Evolutionary conservation across 2,888 invertebrate genomes (phyloP).

Genomic region (Drosophila cracens): DNA sequence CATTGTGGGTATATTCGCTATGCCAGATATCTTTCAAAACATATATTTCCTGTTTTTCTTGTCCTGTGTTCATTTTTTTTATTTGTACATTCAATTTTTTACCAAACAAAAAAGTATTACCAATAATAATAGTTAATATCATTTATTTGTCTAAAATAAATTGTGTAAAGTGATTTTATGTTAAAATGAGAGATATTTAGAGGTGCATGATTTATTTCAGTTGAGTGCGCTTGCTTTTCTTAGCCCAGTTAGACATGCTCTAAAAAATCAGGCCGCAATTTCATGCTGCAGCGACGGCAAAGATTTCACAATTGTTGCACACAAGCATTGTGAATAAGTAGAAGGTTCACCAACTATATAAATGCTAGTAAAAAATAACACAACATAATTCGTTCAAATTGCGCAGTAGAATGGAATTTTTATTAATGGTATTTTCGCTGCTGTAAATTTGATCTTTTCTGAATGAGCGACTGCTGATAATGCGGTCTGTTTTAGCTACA

Average conservation of each 20-base stretch:
- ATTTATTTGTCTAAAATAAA: not conserved
- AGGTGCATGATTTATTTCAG: constrained; percentile 18
- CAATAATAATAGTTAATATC: not conserved
- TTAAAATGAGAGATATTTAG: not conserved
- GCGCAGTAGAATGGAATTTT: not conserved
- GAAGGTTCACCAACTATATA: constrained; percentile 39
- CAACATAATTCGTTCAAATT: constrained; percentile 4
- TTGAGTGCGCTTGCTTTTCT: not conserved
- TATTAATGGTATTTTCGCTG: not conserved
- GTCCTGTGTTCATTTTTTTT: not conserved
- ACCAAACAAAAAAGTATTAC: not conserved
- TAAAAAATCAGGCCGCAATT: constrained; percentile 47
- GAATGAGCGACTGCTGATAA: constrained; percentile 18
- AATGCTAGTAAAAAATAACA: constrained; percentile 48
- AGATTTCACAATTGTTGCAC: constrained; percentile 44
- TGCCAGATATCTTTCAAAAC: not conserved
- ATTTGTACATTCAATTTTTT: not conserved
- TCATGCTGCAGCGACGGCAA: constrained; percentile 28
- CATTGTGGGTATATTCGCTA: constrained; percentile 13
- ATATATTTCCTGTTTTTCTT: not conserved
- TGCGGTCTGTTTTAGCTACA: not conserved
- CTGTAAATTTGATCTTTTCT: constrained; percentile 1
- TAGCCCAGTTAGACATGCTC: constrained; percentile 38
- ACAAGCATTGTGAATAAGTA: constrained; percentile 2
- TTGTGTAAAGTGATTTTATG: not conserved